Base-by-base conservation (phyloP, 1,140 invertebrate genomes). In the Trachymyrmex septentrionalis region DNA sequence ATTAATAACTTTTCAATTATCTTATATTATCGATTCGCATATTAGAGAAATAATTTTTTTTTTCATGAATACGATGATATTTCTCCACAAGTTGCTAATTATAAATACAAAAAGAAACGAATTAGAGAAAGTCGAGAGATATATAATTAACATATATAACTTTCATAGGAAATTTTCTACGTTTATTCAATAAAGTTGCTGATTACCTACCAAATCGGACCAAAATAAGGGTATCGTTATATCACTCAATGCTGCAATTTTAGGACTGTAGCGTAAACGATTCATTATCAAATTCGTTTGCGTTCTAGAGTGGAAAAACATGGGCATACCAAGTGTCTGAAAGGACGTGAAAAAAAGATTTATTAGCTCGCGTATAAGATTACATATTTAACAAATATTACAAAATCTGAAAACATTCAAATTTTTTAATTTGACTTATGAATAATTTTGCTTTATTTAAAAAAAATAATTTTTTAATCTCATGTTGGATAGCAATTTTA, bases 241-340 rank as follows among this genome's bases (percentile, higher is more conserved):
- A 71, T 96, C 94, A 86, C 97, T 96, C 90, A 97, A 97, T 16
- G 94, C 93, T 3, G 89, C 92, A 30, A 96, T 95, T 59, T 95
- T 93, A 0, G 91, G 87, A 90, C 96, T 97, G 75, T 96, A 96
- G 16, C 88, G 94, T 0, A 96, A 96, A 10, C 96, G 91, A 5
- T 95, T 93, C 87, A 97, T 95, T 3, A 97, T 94, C n/a, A 97
- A 93, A 93, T 97, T 98, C 48, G 97, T 95, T 93, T 98, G 97
- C 24, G 97, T 90, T 19, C 96, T 96, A 16, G 97, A 96, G 44
- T 95, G 94, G 0, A 96, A 96, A 21, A 94, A 88, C 66, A 97
- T 86, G 0, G 96, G 96, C 1, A 97, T 91, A 10, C 97, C 97
- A 9, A 96, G 80, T 80, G 95, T 92, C 96, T 97, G 69, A 76